These are phyloP conservation scores for Orestias chungarensis DNA, from an alignment of 2,797 vertebrate species.

Conservation along the genomic window DNA sequence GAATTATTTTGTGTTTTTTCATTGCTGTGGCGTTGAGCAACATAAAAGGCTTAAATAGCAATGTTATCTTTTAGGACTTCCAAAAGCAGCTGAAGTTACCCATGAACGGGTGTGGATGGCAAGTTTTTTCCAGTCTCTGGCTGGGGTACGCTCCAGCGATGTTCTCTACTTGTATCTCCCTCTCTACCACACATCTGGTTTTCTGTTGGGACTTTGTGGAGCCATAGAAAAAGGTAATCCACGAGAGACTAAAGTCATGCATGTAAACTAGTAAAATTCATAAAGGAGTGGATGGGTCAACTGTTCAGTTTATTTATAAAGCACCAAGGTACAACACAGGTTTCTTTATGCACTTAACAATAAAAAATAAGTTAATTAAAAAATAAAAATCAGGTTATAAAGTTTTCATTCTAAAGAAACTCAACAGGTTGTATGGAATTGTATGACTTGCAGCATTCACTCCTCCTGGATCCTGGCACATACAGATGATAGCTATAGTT, in stretches of 20 bases:
- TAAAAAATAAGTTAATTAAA: too few relatives aligned
- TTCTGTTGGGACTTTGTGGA: constrained; percentile 83
- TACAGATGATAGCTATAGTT: too few relatives aligned
- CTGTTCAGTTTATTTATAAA: too few relatives aligned
- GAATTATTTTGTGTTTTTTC: background rate
- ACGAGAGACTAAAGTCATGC: background rate
- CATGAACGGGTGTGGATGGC: constrained; percentile 75
- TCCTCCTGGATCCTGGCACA: too few relatives aligned
- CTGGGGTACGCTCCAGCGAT: constrained; percentile 73
- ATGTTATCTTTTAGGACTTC: constrained; percentile 80
- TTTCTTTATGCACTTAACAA: too few relatives aligned
- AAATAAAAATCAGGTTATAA: too few relatives aligned
- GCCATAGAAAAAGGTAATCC: constrained; percentile 79
- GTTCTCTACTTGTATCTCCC: constrained; percentile 83
- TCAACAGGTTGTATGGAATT: too few relatives aligned
- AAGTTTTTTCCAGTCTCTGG: constrained; percentile 37
- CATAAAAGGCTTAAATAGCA: background rate
- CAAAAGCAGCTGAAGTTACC: constrained; percentile 86
- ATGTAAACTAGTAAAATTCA: background rate
- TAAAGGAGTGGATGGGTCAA: background rate
- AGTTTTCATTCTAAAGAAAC: too few relatives aligned
- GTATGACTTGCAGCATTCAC: too few relatives aligned
- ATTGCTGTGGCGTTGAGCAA: constrained; percentile 3
- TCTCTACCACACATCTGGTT: constrained; percentile 85
- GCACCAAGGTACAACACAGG: too few relatives aligned